Base-by-base conservation (phyloP, 2,797 vertebrate species). In the Masticophis lateralis region DNA sequence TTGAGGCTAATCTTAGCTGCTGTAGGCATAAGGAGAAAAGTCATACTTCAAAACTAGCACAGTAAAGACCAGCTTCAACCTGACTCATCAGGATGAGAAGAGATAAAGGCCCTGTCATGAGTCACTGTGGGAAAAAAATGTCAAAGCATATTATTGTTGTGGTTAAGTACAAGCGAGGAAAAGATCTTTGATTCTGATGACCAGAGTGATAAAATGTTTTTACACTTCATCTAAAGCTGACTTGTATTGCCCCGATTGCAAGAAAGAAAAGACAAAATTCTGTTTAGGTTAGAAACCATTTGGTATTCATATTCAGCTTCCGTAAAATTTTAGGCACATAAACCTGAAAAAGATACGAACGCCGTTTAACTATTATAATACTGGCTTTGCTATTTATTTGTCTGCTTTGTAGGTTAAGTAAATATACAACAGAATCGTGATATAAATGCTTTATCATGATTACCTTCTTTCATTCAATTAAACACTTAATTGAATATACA, bases 201-300 rank as follows among this genome's bases (percentile, higher is more conserved):
- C 20, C 13, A 25, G 28, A 60, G 4, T 60, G 56, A 12, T 60
- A 32, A 83, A 83, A 55, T 89, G 32, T 61, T 4, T 25, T 55
- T 61, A 57, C 47, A 51, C 28, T 79, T 86, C 32, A 5, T 37
- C 55, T 66, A n/a, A 63, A 87, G 11, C 51, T 79, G 16, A 69
- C 55, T 83, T 92, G 94, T 14, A 0, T 1, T 32, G 9, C 20
- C 90, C 86, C 92, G 79, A 89, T 51, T 93, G 14, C 88, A 95
- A 92, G 93, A 92, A 93, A n/a, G 74, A 59, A 93, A 95, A 94
- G 89, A 95, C 87, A 5, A 91, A 91, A 91, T 69, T 90, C 69
- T 28, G 74, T 2, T 87, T 37, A 94, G 87, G 53, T 53, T 94
- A 22, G 91, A 53, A 91, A 55, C 93, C n/a, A 25, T 88, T 13